Evolutionary conservation across 1,140 invertebrate genomes (phyloP), one percentile per base, ranked within the genome.

Genomic region (Nasonia giraulti): DNA sequence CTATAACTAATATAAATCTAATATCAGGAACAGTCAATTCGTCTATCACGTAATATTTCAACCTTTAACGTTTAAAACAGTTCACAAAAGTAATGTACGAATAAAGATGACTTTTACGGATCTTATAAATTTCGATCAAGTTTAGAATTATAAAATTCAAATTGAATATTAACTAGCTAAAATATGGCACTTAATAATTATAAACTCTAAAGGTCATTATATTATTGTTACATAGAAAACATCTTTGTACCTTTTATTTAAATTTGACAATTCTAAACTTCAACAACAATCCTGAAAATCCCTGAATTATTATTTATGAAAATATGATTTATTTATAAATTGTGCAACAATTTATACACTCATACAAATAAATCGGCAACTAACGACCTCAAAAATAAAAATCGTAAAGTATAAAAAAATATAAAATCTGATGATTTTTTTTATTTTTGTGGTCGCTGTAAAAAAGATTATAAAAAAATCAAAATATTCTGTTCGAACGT

Each of bases 21-120:
- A 62, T 23, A 20, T n/a, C 31, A 78, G 23, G 76, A 78, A 78
- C 76, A 78, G n/a, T 50, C n/a, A 55, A 77, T 11, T 71, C 23
- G 3, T 71, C 23, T 71, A 62, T 62, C 55, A 62, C 55, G 17
- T 62, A 62, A 10, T 7, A 62, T n/a, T 62, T 62, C 11, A 55
- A 55, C 14, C 55, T 20, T 62, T 20, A 62, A 62, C 20, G 20
- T 62, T 62, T 62, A 20, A 62, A 62, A 62, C 55, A 62, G 55
- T n/a, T n/a, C n/a, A 50, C 2, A 14, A 50, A 50, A 50, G 0
- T 12, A 4, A 50, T 50, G 12, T 17, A 50, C 14, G 12, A 50
- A 50, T 50, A 17, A 50, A 14, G 47, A 50, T 50, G 47, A 50
- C 47, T 12, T 47, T 50, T 14, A 2, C 1, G 14, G 4, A 50